Base-by-base conservation (phyloP, 2,888 invertebrate species). In the Drosophila ustulata region DNA sequence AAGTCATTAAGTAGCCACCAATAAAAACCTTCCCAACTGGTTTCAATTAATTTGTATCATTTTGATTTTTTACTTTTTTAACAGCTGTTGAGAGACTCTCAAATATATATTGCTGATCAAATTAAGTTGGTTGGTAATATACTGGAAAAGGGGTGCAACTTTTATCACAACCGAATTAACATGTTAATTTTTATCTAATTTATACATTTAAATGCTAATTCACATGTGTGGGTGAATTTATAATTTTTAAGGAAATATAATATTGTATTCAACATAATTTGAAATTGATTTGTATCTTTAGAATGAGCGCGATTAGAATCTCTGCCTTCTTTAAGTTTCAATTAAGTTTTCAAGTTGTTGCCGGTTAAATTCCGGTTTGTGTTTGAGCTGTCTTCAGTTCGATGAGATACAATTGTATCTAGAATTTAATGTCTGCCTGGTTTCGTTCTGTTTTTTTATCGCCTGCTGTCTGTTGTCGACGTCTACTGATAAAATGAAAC, bases 401-500 rank as follows among this genome's bases (percentile, higher is more conserved):
- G 23, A 39, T 58, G 30, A 39, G 49, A 47, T 39, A 58, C 58
- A 47, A 58, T 58, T 58, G 58, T 58, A 49, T 34, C 46, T 57
- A 28, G 47, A 47, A 57, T 47, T 47, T 37, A 46, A 57, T 56
- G 34, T 13, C 18, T 34, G 11, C 56, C 56, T 28, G 6, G 45
- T 56, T 30, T 46, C 30, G 43, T 13, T 11, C n/a, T 28, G 39
- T 30, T 30, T 34, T 34, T 34, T 34, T 34, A 34, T 34, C 34
- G 9, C 23, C 4, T 3, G 32, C 7, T 25, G 8, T 41, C 18
- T 66, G 63, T 43, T 47, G 34, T 65, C 37, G 37, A 56, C 37
- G 25, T 64, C 66, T 50, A 53, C 52, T 57, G 65, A 70, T 57
- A 57, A 57, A 64, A 50, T 18, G 32, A 45, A 41, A 34, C 37